Base-by-base conservation (phyloP, 2,113 vertebrate species). In the Hassar affinis region DNA sequence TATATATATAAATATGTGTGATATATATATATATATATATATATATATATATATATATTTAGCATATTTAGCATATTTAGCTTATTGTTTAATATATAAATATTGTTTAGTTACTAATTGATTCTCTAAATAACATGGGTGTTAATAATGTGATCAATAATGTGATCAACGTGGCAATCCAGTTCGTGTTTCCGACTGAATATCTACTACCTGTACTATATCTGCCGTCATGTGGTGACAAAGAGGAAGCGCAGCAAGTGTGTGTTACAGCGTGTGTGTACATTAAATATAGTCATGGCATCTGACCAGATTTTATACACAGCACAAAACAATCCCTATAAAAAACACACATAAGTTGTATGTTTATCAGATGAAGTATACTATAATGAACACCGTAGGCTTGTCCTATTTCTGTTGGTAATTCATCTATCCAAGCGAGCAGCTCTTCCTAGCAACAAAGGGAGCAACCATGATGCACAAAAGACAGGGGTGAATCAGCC, bases 151-250 rank as follows among this genome's bases (percentile, higher is more conserved):
- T 49, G 61, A 30, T 64, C 15, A 42, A 42, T 42, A 42, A 42
- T 42, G 38, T 42, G 6, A 42, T 42, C 30, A 2, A 49, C 30
- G n/a, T 51, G 27, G 14, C 30, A 68, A 68, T 11, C 33, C 18
- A 17, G 17, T 51, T 3, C 45, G 6, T 6, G 1, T 74, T 74
- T 74, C 71, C 35, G 35, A 52, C 20, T 17, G 27, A 52, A 38
- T 82, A 30, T 76, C 38, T 27, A 18, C 56, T 45, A 42, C 17
- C 64, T 83, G 42, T 42, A 3, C 33, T 59, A 42, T 59, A 83
- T 80, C 68, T 90, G 86, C 89, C 86, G 75, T 85, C 87, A 57
- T 84, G 87, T 90, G 89, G 89, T 61, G 54, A 80, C 45, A 78
- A 56, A 76, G 33, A 42, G 80, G 79, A 88, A 89, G 45, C 68